Evolutionary conservation across 2,888 invertebrate species (phyloP).

Genomic region (Pyrgus malvae): DNA sequence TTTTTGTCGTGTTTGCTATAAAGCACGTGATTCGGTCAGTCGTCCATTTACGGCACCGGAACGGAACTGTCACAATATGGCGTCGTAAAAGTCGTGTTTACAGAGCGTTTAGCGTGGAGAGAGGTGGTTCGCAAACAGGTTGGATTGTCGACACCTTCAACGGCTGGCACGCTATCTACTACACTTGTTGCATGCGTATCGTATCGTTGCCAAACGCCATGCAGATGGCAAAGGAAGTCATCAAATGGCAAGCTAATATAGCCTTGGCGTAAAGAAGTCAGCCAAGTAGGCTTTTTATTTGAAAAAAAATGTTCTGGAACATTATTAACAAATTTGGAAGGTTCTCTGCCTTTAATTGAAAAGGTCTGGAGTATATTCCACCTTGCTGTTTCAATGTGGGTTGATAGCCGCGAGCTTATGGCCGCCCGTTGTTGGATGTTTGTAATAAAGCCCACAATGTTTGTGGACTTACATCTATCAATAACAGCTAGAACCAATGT

Average conservation of each 20-base stretch:
- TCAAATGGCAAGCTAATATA: slow-evolving; percentile 9
- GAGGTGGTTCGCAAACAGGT: slow-evolving; percentile 44
- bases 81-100: slow-evolving; percentile 54
- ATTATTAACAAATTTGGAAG: too few relatives aligned
- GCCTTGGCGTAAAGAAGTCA: neutral
- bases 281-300: neutral
- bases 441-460: too few relatives aligned
- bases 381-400: too few relatives aligned
- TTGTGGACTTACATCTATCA: too few relatives aligned
- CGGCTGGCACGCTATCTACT: slow-evolving; percentile 29
- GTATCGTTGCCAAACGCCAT: slow-evolving; percentile 18
- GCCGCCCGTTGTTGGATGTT: too few relatives aligned
- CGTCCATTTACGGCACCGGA: neutral
- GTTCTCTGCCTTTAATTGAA: too few relatives aligned
- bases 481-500: too few relatives aligned
- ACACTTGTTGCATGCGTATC: slow-evolving; percentile 39
- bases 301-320: too few relatives aligned
- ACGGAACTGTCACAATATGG: neutral
- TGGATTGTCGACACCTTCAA: slow-evolving; percentile 36
- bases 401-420: too few relatives aligned
- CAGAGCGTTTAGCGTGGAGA: slow-evolving; percentile 54
- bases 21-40: neutral
- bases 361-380: too few relatives aligned
- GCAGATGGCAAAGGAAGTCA: slow-evolving; percentile 15
- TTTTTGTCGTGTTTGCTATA: neutral